Base-by-base conservation (phyloP, 2,113 vertebrate genomes). In the Smithornis capensis region DNA sequence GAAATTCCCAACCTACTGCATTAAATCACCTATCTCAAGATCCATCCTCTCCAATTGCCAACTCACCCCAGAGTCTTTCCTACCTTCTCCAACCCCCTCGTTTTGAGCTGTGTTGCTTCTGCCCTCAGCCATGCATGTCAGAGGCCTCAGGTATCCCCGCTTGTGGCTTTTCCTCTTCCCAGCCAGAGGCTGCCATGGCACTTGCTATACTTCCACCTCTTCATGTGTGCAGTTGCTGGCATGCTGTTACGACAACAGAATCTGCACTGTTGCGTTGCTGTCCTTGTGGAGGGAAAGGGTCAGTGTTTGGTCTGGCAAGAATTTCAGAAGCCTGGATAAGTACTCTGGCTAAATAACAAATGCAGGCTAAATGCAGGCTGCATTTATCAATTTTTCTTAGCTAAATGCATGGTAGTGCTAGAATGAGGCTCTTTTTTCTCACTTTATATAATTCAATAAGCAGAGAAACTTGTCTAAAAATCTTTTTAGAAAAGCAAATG, bases 161-260 rank as follows among this genome's bases (percentile, higher is more conserved):
- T 28, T 71, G 25, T 40, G 68, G 19, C 27, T 89, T 83, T 59
- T 42, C 12, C 12, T 56, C 29, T 70, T 74, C 21, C 12, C 65
- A 40, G 14, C 42, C 31, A 38, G 42, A 40, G 23, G 42, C 57
- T 91, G 45, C 23, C 1, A 2, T 37, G 57, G 47, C 71, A 14
- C 5, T 13, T 2, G 3, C 12, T 47, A 49, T 25, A 2, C 19
- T 74, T 81, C 37, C 33, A 35, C 14, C n/a, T 69, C 27, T 33
- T 59, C 3, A 0, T 7, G 21, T n/a, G n/a, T 13, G 5, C 0
- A 0, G 6, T 11, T 63, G 8, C 31, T 64, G 57, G 14, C 2
- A 0, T 4, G 25, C 28, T 68, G 23, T 45, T 49, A 24, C n/a
- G 67, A 49, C 29, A 59, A 2, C 6, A 15, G 62, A 56, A 35